Evolutionary conservation across 1,140 invertebrate genomes (phyloP).

Genomic region (Whitmania pigra): DNA sequence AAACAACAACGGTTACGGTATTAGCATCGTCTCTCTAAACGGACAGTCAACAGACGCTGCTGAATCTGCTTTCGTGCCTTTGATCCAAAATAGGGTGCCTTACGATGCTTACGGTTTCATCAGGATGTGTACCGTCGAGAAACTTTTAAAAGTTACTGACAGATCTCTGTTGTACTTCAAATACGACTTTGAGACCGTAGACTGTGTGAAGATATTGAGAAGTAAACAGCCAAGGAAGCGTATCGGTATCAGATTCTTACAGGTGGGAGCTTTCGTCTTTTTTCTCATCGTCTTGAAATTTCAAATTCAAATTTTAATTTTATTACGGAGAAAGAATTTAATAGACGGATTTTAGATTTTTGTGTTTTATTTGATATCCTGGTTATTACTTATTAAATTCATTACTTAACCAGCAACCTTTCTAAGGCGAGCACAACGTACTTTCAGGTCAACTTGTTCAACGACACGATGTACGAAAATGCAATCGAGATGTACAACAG

Average conservation of each 20-base stretch:
- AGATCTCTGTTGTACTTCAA: constrained; percentile 87
- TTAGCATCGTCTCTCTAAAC: constrained; percentile 56
- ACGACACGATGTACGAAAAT: constrained; percentile 73
- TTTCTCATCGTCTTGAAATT: background rate
- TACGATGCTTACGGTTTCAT: constrained; percentile 85
- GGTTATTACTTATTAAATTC: too few species aligned
- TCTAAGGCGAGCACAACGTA: background rate
- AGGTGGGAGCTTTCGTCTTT: constrained; percentile 37
- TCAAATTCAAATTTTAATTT: background rate
- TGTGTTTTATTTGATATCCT: background rate
- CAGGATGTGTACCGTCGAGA: constrained; percentile 86
- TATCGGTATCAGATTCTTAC: constrained; percentile 52
- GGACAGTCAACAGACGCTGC: constrained; percentile 20
- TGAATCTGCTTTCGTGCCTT: constrained; percentile 19
- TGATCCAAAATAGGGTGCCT: constrained; percentile 56
- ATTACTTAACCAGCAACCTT: background rate
- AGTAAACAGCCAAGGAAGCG: constrained; percentile 27
- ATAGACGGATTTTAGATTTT: too few species aligned
- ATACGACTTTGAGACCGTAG: constrained; percentile 86
- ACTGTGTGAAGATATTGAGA: constrained; percentile 89
- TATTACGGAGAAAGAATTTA: too few species aligned
- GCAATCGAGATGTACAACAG: constrained; percentile 78
- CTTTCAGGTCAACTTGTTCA: constrained; percentile 66
- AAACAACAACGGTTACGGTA: constrained; percentile 72
- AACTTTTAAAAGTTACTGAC: constrained; percentile 77